phyloP scores from a whole-genome alignment of 2,888 invertebrate species.

The Eupithecia abbreviata region DNA sequence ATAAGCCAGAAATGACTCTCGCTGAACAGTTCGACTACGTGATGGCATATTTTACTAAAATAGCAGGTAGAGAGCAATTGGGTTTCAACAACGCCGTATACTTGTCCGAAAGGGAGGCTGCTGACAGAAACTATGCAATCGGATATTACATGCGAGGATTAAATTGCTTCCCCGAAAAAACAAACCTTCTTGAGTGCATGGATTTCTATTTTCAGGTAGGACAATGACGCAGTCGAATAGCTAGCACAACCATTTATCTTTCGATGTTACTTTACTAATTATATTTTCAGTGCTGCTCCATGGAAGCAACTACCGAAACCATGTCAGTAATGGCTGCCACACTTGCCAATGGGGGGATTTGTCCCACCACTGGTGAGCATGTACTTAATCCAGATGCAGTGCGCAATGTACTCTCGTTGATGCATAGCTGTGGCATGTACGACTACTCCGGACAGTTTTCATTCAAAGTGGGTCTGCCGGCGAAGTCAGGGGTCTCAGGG shows the following conservation, averaged over 20 bases:
- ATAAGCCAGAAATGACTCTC: constrained; percentile 93
- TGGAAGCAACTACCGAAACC: constrained; percentile 97
- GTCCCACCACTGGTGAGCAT: constrained; percentile 97
- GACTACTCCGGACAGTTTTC: constrained; percentile 98
- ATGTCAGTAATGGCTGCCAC: constrained; percentile 97
- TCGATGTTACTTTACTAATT: constrained; percentile 2
- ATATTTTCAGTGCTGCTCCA: constrained; percentile 92
- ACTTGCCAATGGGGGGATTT: constrained; percentile 98
- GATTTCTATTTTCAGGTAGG: constrained; percentile 98
- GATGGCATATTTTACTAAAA: constrained; percentile 92
- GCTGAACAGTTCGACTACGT: constrained; percentile 97
- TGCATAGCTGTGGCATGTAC: constrained; percentile 99
- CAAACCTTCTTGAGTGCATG: constrained; percentile 95
- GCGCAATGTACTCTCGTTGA: constrained; percentile 96
- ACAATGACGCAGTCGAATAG: neutral
- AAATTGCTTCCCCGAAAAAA: constrained; percentile 96
- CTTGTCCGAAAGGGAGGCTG: constrained; percentile 97
- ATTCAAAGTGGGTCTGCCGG: constrained; percentile 95
- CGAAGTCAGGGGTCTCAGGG: constrained; percentile 96
- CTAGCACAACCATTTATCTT: neutral
- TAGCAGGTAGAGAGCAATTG: constrained; percentile 94
- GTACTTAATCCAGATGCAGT: constrained; percentile 95
- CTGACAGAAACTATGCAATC: constrained; percentile 98
- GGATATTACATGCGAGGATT: constrained; percentile 99
- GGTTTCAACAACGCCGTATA: constrained; percentile 98